Evolutionary conservation across 1,140 invertebrate species (phyloP), one percentile per base, ranked within the genome.

Genomic region (Hylyphantes graminicola): DNA sequence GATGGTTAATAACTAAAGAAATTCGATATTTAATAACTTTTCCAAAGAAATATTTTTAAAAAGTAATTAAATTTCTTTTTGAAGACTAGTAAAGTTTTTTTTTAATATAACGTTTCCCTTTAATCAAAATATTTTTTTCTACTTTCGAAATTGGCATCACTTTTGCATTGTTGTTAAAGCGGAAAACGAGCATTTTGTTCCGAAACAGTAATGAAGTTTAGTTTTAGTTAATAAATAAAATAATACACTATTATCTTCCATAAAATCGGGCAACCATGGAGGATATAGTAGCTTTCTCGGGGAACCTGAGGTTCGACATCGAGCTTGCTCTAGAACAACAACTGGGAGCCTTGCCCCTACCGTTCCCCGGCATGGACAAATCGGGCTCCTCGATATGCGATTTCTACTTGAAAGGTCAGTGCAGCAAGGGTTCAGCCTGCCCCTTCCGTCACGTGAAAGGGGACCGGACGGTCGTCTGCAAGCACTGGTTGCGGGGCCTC

Each of bases 341-440:
- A 90, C 94, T 96, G 92, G 97, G 97, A 88, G 95, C 96, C 55
- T 91, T 97, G 87, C 93, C 96, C 2, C 91, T 99, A 87, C 98
- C 98, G 7, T 99, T 99, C 91, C 94, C 96, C 67, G 98, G 98
- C 89, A 99, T 99, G 98, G 98, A 99, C 90, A 99, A 99, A 92
- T 99, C 97, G 15, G 97, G 96, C 84, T 94, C 97, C 55, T 96
- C 96, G 4, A 97, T 98, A 48, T 99, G 98, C 90, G 96, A 97
- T 89, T 98, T 98, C 91, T 98, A 95, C 92, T 93, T 92, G 81
- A 91, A 93, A 91, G 91, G 94, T 63, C 92, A 89, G 7, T 99
- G 98, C 89, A 92, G 92, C 57, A 96, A 98, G 90, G 97, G 96
- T 3, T 92, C 93, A 12, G 93, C 94, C 54, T 99, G 98, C 90